phyloP scores from a whole-genome alignment of 2,888 invertebrate species.

The Volucella inflata region DNA sequence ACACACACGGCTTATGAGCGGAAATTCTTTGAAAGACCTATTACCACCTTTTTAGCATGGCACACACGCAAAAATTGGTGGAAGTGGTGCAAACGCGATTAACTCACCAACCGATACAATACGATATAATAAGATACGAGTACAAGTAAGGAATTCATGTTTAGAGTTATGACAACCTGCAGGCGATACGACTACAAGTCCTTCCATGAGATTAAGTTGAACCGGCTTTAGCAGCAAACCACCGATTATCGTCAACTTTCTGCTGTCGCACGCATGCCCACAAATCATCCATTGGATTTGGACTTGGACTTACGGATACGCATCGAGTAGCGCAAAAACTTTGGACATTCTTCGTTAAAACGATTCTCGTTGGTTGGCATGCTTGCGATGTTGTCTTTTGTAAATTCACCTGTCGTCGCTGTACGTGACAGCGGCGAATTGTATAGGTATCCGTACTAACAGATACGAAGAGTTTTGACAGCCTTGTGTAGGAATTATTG shows the following conservation, averaged over 20 bases:
- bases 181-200: constrained; percentile 23
- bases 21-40: constrained; percentile 21
- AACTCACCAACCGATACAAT: constrained; percentile 18
- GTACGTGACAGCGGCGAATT: constrained; percentile 59
- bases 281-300: constrained; percentile 55
- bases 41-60: constrained; percentile 42
- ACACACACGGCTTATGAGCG: background rate
- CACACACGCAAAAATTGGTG: constrained; percentile 29
- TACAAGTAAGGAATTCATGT: constrained; percentile 4
- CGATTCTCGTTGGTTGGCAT: constrained; percentile 22
- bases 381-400: constrained; percentile 5
- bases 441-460: constrained; percentile 1
- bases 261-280: constrained; percentile 59
- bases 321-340: constrained; percentile 23
- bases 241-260: constrained; percentile 60
- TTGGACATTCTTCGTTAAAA: constrained; percentile 6
- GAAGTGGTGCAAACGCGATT: constrained; percentile 38
- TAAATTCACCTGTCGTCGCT: constrained; percentile 58
- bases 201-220: constrained; percentile 27
- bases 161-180: constrained; percentile 52
- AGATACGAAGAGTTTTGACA: constrained; percentile 40
- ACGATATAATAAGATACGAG: too few species aligned
- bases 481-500: constrained; percentile 53
- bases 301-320: too few species aligned
- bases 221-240: constrained; percentile 27